These are phyloP conservation scores for Holocentrus rufus DNA, from an alignment of 2,797 vertebrate genomes.

Conservation along the genomic window DNA sequence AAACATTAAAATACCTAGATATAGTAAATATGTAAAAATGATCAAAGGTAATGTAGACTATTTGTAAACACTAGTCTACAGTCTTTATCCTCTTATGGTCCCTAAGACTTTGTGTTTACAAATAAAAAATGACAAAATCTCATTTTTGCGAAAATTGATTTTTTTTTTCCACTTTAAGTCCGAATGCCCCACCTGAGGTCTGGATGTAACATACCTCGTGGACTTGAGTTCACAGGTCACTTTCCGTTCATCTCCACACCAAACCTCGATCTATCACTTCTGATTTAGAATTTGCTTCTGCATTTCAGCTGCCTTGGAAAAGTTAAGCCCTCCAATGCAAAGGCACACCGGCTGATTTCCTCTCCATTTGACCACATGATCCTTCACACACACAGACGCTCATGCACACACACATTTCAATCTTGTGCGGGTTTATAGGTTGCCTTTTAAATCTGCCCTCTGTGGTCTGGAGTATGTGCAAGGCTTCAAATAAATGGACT, in stretches of 20 bases:
- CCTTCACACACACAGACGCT: conserved; percentile 27
- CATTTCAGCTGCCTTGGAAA: conserved; percentile 8
- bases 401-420: conserved; percentile 46
- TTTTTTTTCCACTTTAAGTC: too few relatives aligned
- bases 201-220: background rate
- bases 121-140: too few relatives aligned
- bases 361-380: conserved; percentile 24
- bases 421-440: conserved; percentile 59
- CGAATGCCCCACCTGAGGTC: too few relatives aligned
- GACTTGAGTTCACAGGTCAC: conserved; percentile 22
- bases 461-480: conserved; percentile 49
- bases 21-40: too few relatives aligned
- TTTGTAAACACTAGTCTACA: too few relatives aligned
- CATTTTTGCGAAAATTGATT: too few relatives aligned
- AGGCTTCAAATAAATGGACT: conserved; percentile 65
- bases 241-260: conserved; percentile 4
- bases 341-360: conserved; percentile 36
- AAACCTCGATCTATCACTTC: conserved; percentile 25
- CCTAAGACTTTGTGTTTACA: too few relatives aligned
- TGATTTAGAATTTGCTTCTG: conserved; percentile 20
- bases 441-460: conserved; percentile 65
- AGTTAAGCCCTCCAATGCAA: conserved; percentile 29
- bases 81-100: too few relatives aligned
- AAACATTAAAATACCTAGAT: too few relatives aligned
- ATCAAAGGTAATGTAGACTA: too few relatives aligned